Evolutionary conservation across 2,113 vertebrate species (phyloP).

Genomic region (Gobiocypris rarus): DNA sequence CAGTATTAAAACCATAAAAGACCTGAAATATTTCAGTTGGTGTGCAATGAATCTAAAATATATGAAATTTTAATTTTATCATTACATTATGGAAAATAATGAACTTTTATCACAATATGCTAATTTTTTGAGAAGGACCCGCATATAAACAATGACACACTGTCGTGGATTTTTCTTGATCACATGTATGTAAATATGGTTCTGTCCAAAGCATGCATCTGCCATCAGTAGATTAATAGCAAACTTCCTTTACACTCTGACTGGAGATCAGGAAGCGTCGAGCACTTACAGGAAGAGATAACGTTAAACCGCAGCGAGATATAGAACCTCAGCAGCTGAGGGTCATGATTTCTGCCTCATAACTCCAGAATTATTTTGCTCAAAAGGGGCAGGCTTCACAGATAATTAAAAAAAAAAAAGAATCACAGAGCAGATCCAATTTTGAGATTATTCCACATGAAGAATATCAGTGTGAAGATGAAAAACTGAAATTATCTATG

Average conservation of each 20-base stretch:
- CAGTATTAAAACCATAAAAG: no score
- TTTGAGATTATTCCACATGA: conserved; percentile 75
- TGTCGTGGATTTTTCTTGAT: conserved; percentile 30
- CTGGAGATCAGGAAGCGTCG: conserved; percentile 72
- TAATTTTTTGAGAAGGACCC: no score
- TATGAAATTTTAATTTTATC: no score
- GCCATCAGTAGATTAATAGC: conserved; percentile 68
- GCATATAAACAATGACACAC: conserved; percentile 17
- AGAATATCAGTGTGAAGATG: conserved; percentile 64
- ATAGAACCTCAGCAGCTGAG: conserved; percentile 70
- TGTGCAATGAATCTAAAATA: no score
- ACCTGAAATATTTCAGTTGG: no score
- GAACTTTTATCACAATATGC: no score
- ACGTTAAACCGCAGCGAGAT: conserved; percentile 77
- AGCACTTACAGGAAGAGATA: conserved; percentile 76
- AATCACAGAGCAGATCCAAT: conserved; percentile 80
- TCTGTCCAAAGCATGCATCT: conserved; percentile 41
- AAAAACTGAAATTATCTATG: conserved; percentile 20
- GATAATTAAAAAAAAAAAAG: conserved; percentile 84
- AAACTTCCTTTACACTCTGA: conserved; percentile 69
- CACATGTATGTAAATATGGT: conserved; percentile 4
- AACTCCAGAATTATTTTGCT: conserved; percentile 77
- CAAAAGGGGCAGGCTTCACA: conserved; percentile 74
- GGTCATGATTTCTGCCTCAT: conserved; percentile 82
- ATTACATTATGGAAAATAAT: no score